Evolutionary conservation across 2,797 vertebrate genomes (phyloP), one percentile per base, ranked within the genome.

Genomic region (Rhinoraja longicauda): DNA sequence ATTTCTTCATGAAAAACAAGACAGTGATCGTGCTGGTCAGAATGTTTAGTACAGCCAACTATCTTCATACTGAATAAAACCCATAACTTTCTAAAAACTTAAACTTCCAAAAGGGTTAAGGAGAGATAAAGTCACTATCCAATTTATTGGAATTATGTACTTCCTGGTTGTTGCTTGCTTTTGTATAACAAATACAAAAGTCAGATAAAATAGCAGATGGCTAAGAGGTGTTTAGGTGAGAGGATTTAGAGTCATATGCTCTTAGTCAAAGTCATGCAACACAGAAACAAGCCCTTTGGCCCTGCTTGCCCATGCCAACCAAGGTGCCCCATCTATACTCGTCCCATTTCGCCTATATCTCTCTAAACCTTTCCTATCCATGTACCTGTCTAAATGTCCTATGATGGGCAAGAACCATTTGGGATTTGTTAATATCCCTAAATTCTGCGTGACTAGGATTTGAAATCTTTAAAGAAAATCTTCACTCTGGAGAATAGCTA

Each of bases 1-100:
- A 95, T 96, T 95, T 93, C 94, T 96, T 95, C 93, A 94, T 93
- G 93, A 94, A 94, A 95, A 95, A 92, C 93, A 95, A 95, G 95
- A 95, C 94, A 94, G 95, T 72, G 90, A 92, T 70, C n/a, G 45
- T 53, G 24, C 10, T 19, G 1, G 15, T n/a, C 39, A 75, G 45
- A 92, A 45, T 53, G 24, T 75, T 26, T 62, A 57, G 6, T 73
- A 17, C 92, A 53, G 36, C 64, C 21, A 81, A 62, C 82, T 62
- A n/a, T 67, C 15, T 24, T 88, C 17, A 32, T 36, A 36, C 59
- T 88, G 84, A 88, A 67, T 32, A 36, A 88, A 88, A 88, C 32
- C 64, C 12, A 0, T 2, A 39, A 45, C 32, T 39, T 67, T 39
- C 19, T 64, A 62, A 90, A 90, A 92, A 75, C 39, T 2, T 8